Conservation (phyloP, 2,113 vertebrate genomes). For the Syngnathus typhle region DNA sequence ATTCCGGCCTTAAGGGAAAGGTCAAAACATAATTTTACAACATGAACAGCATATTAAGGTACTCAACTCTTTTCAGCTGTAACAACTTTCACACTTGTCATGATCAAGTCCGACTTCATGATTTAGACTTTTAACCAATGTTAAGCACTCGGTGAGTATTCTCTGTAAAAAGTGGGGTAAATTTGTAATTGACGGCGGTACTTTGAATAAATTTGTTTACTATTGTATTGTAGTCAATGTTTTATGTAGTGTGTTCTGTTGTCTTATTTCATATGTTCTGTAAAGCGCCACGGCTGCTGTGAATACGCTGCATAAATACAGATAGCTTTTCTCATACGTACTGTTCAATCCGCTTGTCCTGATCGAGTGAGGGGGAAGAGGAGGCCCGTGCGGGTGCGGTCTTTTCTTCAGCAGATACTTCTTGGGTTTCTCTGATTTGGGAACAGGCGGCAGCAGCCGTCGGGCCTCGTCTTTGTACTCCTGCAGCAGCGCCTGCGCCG, state of each 20-base stretch:
- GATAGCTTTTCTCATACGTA: neutral
- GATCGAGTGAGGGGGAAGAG: constrained; percentile 10
- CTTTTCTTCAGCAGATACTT: constrained; percentile 59
- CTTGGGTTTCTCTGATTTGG: constrained; percentile 70
- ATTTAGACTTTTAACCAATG: neutral
- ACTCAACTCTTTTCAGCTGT: neutral
- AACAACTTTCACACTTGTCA: neutral
- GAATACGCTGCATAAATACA: too few relatives aligned
- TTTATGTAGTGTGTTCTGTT: too few relatives aligned
- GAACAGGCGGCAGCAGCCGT: constrained; percentile 73
- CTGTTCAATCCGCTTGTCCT: constrained; percentile 20
- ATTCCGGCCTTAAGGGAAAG: constrained; percentile 38
- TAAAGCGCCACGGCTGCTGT: too few relatives aligned
- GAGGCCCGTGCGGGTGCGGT: constrained; percentile 6
- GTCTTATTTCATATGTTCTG: too few relatives aligned
- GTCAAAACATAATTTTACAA: neutral
- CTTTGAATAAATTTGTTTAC: neutral
- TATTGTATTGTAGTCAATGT: too few relatives aligned
- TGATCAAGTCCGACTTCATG: neutral
- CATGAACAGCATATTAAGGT: neutral
- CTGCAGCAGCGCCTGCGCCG: constrained; percentile 73
- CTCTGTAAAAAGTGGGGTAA: neutral
- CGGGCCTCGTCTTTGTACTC: constrained; percentile 77
- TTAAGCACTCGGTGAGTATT: neutral
- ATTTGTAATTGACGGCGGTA: too few relatives aligned